Percentiles rank a stretch among this genome's conserved stretches.
Evolutionary conservation across 1,140 invertebrate species (phyloP).

Genomic region (Tetramorium parvispinum): DNA sequence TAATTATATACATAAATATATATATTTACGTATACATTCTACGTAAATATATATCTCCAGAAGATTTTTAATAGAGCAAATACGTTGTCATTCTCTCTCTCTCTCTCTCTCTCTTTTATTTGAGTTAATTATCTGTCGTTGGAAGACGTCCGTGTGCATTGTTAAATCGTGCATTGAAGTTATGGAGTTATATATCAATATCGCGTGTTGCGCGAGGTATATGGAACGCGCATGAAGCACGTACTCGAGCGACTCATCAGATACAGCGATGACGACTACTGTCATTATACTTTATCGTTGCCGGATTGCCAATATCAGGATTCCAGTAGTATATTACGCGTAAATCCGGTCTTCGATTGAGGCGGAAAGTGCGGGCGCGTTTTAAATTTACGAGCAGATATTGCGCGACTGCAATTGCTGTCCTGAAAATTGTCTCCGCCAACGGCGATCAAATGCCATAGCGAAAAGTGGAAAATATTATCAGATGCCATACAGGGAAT

Average conservation of each 20-base stretch:
- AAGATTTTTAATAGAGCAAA: constrained; percentile 10
- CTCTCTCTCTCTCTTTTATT: not conserved
- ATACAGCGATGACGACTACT: constrained; percentile 27
- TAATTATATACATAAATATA: not conserved
- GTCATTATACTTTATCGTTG: constrained; percentile 52
- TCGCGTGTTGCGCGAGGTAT: constrained; percentile 11
- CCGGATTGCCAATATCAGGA: constrained; percentile 58
- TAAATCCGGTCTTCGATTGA: constrained; percentile 32
- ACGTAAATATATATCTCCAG: not conserved
- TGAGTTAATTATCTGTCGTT: constrained; percentile 54
- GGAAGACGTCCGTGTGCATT: constrained; percentile 22
- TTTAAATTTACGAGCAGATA: constrained; percentile 52
- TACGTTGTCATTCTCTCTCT: not conserved
- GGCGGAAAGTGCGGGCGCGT: constrained; percentile 20
- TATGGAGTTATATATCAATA: constrained; percentile 50
- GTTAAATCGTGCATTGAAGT: constrained; percentile 52
- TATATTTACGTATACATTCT: not conserved
- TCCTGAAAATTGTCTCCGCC: constrained; percentile 38
- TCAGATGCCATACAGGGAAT: not conserved
- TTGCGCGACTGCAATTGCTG: not conserved
- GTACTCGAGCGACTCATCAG: constrained; percentile 35
- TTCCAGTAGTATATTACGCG: constrained; percentile 40
- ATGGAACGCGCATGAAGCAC: constrained; percentile 11
- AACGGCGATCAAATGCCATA: constrained; percentile 10
- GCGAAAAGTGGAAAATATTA: constrained; percentile 29